A percentile compares a stretch with the other conserved stretches of the same genome.
phyloP scores from a whole-genome alignment of 1,140 invertebrate genomes.

The Lordiphosa clarofinis region DNA sequence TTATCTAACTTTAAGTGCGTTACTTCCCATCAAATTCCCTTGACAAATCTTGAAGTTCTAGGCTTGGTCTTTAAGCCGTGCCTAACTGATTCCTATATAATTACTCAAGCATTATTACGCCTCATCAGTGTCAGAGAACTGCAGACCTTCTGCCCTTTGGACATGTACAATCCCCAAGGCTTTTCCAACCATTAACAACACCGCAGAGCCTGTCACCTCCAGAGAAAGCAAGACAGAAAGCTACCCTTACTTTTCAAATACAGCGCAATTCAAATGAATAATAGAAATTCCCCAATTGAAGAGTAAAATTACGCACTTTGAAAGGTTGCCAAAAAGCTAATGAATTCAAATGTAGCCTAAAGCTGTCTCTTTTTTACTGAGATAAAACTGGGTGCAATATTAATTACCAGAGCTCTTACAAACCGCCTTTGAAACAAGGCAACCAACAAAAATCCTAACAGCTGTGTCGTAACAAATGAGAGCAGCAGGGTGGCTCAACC shows the following conservation, averaged over 20 bases:
- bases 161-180: constrained; percentile 30
- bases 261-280: constrained; percentile 59
- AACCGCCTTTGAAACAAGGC: constrained; percentile 43
- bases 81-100: constrained; percentile 34
- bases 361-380: constrained; percentile 18
- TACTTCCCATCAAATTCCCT: too few relatives aligned
- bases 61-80: constrained; percentile 28
- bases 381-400: constrained; percentile 44
- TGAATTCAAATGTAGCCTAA: constrained; percentile 58
- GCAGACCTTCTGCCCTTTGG: constrained; percentile 17
- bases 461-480: constrained; percentile 69
- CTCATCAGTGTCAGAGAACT: constrained; percentile 31
- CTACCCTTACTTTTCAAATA: constrained; percentile 20
- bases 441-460: constrained; percentile 60
- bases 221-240: constrained; percentile 28
- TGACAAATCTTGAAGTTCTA: too few relatives aligned
- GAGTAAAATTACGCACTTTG: constrained; percentile 31
- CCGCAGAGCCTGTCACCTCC: constrained; percentile 60
- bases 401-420: constrained; percentile 71
- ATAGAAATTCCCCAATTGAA: constrained; percentile 20
- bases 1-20: too few relatives aligned
- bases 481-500: constrained; percentile 55
- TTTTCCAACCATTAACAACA: constrained; percentile 43
- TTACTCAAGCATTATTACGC: constrained; percentile 55
- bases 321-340: constrained; percentile 32